These are phyloP conservation scores for Sinocyclocheilus grahami DNA, from an alignment of 2,113 vertebrate species.

Conservation along the genomic window DNA sequence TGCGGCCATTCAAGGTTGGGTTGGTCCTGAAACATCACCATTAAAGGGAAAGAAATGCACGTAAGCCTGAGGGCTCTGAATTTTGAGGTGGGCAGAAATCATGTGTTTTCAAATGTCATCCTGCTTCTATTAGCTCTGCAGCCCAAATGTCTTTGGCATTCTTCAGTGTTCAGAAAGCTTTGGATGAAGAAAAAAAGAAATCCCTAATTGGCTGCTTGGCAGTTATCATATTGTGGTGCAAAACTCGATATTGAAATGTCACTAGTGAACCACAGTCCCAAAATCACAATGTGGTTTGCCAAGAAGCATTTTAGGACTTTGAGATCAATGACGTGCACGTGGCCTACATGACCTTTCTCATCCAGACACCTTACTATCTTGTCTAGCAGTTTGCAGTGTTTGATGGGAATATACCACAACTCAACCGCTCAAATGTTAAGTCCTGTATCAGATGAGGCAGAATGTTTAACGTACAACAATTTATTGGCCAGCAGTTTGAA, in stretches of 20 bases:
- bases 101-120: conserved; percentile 69
- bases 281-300: conserved; percentile 23
- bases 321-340: background rate
- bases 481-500: background rate
- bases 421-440: background rate
- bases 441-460: background rate
- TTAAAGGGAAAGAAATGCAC: conserved; percentile 2
- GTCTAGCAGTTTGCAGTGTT: background rate
- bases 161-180: conserved; percentile 58
- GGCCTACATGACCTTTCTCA: conserved; percentile 3
- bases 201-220: conserved; percentile 65
- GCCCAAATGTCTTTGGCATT: conserved; percentile 66
- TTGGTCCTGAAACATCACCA: conserved; percentile 10
- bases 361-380: background rate
- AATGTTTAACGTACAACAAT: background rate
- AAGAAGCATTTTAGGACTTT: background rate
- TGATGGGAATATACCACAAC: background rate
- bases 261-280: conserved; percentile 51
- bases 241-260: conserved; percentile 72
- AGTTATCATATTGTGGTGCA: conserved; percentile 59
- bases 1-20: background rate
- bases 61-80: background rate
- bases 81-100: conserved; percentile 25
- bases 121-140: conserved; percentile 45
- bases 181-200: conserved; percentile 45